A percentile compares a stretch with the other conserved stretches of the same genome.
Conservation (phyloP, 2,797 vertebrate genomes). For the Threskiornis aethiopicus region DNA sequence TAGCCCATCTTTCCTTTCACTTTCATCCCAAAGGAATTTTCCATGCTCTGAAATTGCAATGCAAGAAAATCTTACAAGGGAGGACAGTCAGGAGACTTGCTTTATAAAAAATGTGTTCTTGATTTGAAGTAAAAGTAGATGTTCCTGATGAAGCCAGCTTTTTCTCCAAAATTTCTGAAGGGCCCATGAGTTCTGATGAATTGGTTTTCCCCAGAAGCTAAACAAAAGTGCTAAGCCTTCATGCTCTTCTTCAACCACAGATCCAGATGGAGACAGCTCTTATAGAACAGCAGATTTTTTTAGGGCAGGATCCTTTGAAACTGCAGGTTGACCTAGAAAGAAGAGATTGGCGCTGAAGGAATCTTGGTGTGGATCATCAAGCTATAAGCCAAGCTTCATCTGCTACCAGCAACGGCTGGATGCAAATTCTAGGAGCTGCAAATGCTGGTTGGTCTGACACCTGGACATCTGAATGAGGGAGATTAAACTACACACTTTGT, state of each 20-base stretch:
- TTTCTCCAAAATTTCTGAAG: background rate
- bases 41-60: background rate
- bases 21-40: background rate
- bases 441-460: background rate
- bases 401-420: background rate
- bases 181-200: background rate
- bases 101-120: background rate
- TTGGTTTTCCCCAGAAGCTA: background rate
- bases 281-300: background rate
- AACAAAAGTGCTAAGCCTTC: background rate
- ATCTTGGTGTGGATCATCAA: background rate
- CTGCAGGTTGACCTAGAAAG: background rate
- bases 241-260: background rate
- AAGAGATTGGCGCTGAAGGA: background rate
- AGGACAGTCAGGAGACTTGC: background rate
- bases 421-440: background rate
- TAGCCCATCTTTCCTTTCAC: background rate
- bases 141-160: background rate
- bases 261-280: background rate
- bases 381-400: background rate
- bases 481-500: background rate
- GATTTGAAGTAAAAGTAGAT: background rate
- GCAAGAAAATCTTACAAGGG: background rate
- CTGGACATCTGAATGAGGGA: background rate
- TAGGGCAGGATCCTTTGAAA: background rate